Base-by-base conservation (phyloP, 2,888 invertebrate genomes). In the Eupeodes latifasciatus region DNA sequence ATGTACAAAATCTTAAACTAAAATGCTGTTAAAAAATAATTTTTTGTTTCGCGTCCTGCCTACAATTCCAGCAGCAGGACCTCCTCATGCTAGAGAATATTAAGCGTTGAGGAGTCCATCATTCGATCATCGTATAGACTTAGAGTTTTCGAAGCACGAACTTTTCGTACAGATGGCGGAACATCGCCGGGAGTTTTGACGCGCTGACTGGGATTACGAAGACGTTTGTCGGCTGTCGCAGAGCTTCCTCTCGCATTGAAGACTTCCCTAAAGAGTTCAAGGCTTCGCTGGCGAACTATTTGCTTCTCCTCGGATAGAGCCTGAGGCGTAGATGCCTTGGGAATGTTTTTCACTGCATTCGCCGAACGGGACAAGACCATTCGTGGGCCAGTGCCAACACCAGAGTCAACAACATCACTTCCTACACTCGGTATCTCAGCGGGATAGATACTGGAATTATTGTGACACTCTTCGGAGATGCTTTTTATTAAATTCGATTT, bases 41-140 rank as follows among this genome's bases (percentile, higher is more conserved):
- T 40, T 1, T 40, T 69, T 27, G n/a, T 62, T 72, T 78, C 61
- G 6, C 64, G 71, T 71, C 82, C 85, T 81, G 62, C 79, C 92
- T 94, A 94, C 82, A 94, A 90, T 89, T 94, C 94, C 88, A 94
- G 90, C 90, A 94, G 91, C 93, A 94, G 93, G 92, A 94, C 94
- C 91, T 94, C 94, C 91, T 94, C 94, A 91, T 94, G 94, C 92
- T 94, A 94, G 91, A 94, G 93, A 75, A 93, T 92, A 74, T 94
- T 93, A 12, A 93, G 89, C 51, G 92, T 91, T 0, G 93, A 92
- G 61, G 94, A 93, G 85, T 93, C 93, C 98, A 98, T 98, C 95
- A 98, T 97, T 61, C 98, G 95, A 92, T 98, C 98, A 91, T 98
- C 98, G 91, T 98, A 98, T 27, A 98, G 94, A 64, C 98, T 98